A percentile compares a stretch with the other conserved stretches of the same genome.
phyloP scores from a whole-genome alignment of 2,888 invertebrate genomes.

The Allygus modestus region DNA sequence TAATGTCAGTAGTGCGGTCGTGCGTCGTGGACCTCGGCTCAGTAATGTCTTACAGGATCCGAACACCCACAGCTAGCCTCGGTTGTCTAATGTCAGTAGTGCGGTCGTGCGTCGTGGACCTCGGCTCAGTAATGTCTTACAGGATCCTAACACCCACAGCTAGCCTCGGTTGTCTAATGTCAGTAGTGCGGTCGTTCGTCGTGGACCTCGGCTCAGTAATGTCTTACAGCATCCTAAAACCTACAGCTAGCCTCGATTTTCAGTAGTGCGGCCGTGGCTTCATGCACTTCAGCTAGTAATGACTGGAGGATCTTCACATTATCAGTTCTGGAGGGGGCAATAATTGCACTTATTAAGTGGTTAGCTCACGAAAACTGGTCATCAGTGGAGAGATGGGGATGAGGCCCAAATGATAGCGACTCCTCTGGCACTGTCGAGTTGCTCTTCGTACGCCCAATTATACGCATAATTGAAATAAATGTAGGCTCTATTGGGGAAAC shows the following conservation, averaged over 20 bases:
- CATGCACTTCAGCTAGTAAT: neutral
- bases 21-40: too few relatives aligned
- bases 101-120: too few relatives aligned
- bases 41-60: too few relatives aligned
- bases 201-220: constrained; percentile 3
- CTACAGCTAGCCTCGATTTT: neutral
- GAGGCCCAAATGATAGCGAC: constrained; percentile 45
- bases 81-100: neutral
- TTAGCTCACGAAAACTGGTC: constrained; percentile 57
- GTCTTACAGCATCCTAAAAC: neutral
- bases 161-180: too few relatives aligned
- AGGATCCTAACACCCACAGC: too few relatives aligned
- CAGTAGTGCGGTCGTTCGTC: neutral
- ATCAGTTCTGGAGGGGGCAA: constrained; percentile 53
- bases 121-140: too few relatives aligned
- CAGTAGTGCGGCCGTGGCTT: neutral
- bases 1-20: too few relatives aligned
- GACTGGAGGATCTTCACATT: constrained; percentile 44
- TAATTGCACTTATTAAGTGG: constrained; percentile 60
- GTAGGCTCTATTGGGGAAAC: constrained; percentile 14
- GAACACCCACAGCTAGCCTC: neutral
- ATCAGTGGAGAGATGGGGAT: constrained; percentile 42
- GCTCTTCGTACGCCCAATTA: constrained; percentile 34
- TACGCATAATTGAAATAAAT: constrained; percentile 53
- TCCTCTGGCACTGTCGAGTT: constrained; percentile 45